Conservation (phyloP, 2,888 invertebrate species). For the Amphipoea lucens region DNA sequence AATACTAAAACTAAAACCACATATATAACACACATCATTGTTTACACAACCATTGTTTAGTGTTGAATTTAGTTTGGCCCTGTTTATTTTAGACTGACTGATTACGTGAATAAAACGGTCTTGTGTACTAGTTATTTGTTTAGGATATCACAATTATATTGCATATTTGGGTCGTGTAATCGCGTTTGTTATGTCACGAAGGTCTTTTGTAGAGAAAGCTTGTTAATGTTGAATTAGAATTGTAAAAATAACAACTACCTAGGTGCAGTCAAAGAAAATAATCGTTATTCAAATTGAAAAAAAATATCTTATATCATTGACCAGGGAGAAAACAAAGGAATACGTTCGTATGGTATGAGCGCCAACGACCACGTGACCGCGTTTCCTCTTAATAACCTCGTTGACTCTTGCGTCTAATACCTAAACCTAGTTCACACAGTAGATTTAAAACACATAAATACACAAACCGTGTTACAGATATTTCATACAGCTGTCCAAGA, state of each 20-base stretch:
- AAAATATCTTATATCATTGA: neutral
- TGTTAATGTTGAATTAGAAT: neutral
- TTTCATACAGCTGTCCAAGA: neutral
- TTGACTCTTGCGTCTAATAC: neutral
- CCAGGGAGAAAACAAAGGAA: neutral
- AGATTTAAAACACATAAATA: neutral
- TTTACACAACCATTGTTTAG: slow-evolving; percentile 50
- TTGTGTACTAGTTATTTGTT: slow-evolving; percentile 46
- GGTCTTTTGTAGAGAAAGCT: neutral
- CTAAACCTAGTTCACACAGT: neutral
- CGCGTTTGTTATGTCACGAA: slow-evolving; percentile 4
- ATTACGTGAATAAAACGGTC: slow-evolving; percentile 52
- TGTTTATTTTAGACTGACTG: slow-evolving; percentile 55
- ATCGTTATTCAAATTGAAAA: neutral
- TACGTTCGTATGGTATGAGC: no score
- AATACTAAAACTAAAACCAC: slow-evolving; percentile 43
- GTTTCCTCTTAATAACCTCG: no score
- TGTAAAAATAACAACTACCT: neutral
- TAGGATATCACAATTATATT: slow-evolving; percentile 40
- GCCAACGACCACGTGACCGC: no score
- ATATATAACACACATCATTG: slow-evolving; percentile 39
- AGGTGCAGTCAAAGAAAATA: neutral
- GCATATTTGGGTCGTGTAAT: slow-evolving; percentile 38
- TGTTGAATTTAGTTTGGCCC: slow-evolving; percentile 25
- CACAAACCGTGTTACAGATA: neutral